A percentile compares a stretch with the other conserved stretches of the same genome.
These are phyloP conservation scores for Monoplex corrugatus DNA, from an alignment of 2,888 invertebrate genomes.

Conservation along the genomic window DNA sequence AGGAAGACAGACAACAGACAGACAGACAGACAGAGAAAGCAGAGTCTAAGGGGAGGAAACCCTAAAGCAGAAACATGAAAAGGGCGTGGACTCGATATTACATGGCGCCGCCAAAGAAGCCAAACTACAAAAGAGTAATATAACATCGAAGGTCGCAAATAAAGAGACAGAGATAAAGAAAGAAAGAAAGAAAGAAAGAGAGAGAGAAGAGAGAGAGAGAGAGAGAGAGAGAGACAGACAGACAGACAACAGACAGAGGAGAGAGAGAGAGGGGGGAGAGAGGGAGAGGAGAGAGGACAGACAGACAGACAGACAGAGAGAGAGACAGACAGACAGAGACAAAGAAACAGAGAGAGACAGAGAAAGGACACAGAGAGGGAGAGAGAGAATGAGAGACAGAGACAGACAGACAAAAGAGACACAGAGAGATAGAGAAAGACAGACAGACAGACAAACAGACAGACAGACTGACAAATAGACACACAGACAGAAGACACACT, in stretches of 20 bases:
- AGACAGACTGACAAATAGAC: background rate
- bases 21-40: background rate
- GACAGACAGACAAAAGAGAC: background rate
- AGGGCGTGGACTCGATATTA: too few species aligned
- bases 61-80: too few species aligned
- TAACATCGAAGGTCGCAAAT: too few species aligned
- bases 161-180: conserved; percentile 1
- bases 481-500: too few species aligned
- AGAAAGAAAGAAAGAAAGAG: background rate
- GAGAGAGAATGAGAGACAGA: too few species aligned
- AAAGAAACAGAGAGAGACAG: conserved; percentile 29
- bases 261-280: background rate
- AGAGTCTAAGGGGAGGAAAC: background rate
- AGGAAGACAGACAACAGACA: background rate
- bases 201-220: background rate
- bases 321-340: conserved; percentile 10
- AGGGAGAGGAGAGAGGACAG: background rate
- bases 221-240: background rate
- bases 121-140: too few species aligned
- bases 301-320: background rate
- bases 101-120: too few species aligned
- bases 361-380: background rate
- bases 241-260: background rate
- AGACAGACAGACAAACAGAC: background rate
- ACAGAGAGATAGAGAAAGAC: background rate